A percentile compares a stretch with the other conserved stretches of the same genome.
Conservation (phyloP, 2,888 invertebrate species). For the Apeira syringaria region DNA sequence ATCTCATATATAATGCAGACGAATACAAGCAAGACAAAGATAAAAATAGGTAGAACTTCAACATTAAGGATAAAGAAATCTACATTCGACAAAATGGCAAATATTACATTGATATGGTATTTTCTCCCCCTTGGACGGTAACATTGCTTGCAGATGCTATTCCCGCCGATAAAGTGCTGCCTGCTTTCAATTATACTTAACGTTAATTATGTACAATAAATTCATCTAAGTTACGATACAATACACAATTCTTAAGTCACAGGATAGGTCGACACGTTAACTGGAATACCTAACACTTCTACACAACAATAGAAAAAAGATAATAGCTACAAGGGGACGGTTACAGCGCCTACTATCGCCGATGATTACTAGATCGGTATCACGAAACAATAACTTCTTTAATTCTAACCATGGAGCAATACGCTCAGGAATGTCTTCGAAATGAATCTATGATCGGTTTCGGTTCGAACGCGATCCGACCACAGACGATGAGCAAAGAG, state of each 20-base stretch:
- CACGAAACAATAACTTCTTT: slow-evolving; percentile 14
- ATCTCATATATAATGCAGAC: too few species aligned
- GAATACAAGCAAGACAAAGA: too few species aligned
- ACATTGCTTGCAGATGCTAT: slow-evolving; percentile 13
- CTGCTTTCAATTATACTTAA: slow-evolving; percentile 16
- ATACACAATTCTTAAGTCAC: slow-evolving; percentile 9
- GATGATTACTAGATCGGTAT: slow-evolving; percentile 18
- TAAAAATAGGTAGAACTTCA: too few species aligned
- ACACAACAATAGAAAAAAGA: not conserved
- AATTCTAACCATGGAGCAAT: not conserved
- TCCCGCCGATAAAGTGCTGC: slow-evolving; percentile 14
- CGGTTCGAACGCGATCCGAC: not conserved
- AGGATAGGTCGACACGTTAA: slow-evolving; percentile 1
- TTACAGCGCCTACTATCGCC: slow-evolving; percentile 22
- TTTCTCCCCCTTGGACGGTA: slow-evolving; percentile 12
- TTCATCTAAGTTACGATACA: slow-evolving; percentile 7
- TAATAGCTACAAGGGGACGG: slow-evolving; percentile 19
- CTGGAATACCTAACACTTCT: not conserved
- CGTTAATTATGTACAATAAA: not conserved
- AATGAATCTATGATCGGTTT: slow-evolving; percentile 10
- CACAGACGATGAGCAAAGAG: slow-evolving; percentile 23
- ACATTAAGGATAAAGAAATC: too few species aligned
- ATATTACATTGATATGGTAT: not conserved
- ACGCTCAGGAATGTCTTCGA: slow-evolving; percentile 20
- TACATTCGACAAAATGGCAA: too few species aligned